phyloP scores from a whole-genome alignment of 2,888 invertebrate genomes.

The Busseola fusca region DNA sequence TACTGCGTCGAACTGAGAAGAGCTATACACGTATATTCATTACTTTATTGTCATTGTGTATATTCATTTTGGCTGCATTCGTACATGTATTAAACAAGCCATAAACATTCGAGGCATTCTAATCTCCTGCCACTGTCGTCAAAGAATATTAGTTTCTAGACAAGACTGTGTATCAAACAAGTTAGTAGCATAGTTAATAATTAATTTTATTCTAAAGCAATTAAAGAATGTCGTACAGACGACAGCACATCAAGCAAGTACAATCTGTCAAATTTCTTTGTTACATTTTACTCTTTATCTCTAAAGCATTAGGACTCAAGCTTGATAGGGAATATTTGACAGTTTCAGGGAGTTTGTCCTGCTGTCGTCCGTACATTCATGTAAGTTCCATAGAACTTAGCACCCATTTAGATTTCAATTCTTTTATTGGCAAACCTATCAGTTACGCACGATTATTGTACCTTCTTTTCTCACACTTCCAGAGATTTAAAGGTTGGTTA shows the following conservation, averaged over 20 bases:
- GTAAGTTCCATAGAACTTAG: conserved; percentile 13
- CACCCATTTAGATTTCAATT: conserved; percentile 23
- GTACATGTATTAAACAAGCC: conserved; percentile 18
- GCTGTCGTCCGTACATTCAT: too few species aligned
- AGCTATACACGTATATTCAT: conserved; percentile 4
- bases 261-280: too few species aligned
- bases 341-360: too few species aligned
- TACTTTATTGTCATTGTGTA: conserved; percentile 2
- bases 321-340: too few species aligned
- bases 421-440: neutral
- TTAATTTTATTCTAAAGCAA: conserved; percentile 8
- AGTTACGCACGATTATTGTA: conserved; percentile 8
- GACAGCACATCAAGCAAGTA: too few species aligned
- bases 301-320: too few species aligned
- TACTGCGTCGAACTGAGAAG: conserved; percentile 9
- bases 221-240: conserved; percentile 20
- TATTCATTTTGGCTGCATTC: conserved; percentile 12
- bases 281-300: too few species aligned
- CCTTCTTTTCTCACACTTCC: neutral
- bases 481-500: neutral
- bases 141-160: neutral
- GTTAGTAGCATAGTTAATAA: neutral
- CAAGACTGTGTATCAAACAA: neutral
- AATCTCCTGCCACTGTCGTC: neutral
- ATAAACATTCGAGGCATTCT: neutral